Conservation (phyloP, 2,888 invertebrate species). For the Trachelus tabidus region DNA sequence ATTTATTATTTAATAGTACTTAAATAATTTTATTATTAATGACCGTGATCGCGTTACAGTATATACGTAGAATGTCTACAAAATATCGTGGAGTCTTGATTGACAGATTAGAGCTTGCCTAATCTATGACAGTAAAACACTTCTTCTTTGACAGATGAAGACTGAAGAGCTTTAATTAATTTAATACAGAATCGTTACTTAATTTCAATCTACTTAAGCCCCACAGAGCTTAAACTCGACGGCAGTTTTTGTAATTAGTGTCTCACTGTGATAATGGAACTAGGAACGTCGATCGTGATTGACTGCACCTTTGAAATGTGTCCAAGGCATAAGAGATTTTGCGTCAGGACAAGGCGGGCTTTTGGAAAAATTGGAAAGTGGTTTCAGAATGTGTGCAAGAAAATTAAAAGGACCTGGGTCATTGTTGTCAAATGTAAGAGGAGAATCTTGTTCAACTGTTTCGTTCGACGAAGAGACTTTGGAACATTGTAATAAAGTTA, state of each 20-base stretch:
- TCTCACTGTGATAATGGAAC: neutral
- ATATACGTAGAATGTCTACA: slow-evolving; percentile 32
- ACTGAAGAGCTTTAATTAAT: neutral
- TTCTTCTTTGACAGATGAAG: neutral
- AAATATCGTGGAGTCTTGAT: slow-evolving; percentile 30
- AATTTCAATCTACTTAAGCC: neutral
- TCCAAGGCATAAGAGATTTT: slow-evolving; percentile 34
- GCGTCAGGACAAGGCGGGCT: slow-evolving; percentile 39
- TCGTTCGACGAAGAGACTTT: neutral
- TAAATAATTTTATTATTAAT: slow-evolving; percentile 25
- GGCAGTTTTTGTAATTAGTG: neutral
- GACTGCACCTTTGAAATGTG: slow-evolving; percentile 35
- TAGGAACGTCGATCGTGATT: slow-evolving; percentile 30
- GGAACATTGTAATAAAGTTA: neutral
- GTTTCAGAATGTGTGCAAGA: slow-evolving; percentile 49
- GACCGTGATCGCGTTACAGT: slow-evolving; percentile 30
- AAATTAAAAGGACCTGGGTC: slow-evolving; percentile 38
- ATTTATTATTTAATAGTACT: neutral
- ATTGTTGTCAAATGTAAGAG: slow-evolving; percentile 43
- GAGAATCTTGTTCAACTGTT: neutral
- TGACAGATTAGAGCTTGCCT: neutral
- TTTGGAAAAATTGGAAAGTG: slow-evolving; percentile 51
- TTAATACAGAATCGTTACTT: neutral
- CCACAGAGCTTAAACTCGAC: neutral
- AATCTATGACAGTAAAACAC: neutral